Percentiles rank a stretch among this genome's conserved stretches.
phyloP scores from a whole-genome alignment of 2,113 vertebrate genomes.

The Ondatra zibethicus region DNA sequence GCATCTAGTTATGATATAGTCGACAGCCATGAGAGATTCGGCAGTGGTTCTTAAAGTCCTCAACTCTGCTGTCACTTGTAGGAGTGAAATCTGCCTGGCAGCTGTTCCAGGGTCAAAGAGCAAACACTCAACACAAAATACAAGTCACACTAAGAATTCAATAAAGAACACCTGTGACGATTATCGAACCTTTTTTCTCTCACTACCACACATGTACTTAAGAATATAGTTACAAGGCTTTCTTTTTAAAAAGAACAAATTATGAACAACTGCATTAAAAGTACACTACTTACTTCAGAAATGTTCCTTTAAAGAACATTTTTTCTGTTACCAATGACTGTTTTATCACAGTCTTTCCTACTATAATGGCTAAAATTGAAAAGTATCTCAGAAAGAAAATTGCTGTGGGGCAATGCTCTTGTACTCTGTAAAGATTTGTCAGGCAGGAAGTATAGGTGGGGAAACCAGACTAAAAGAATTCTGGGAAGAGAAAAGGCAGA shows the following conservation, averaged over 20 bases:
- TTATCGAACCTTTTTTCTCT: background rate
- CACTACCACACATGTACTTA: background rate
- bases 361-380: conserved; percentile 36
- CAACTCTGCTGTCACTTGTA: background rate
- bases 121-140: background rate
- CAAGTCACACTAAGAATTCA: background rate
- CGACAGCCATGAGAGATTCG: background rate
- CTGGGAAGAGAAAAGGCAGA: too few species aligned
- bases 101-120: background rate
- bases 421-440: too few species aligned
- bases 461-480: too few species aligned
- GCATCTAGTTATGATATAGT: background rate
- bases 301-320: background rate
- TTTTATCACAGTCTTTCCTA: conserved; percentile 21
- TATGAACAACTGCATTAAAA: background rate
- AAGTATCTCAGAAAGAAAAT: background rate
- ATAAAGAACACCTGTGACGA: background rate
- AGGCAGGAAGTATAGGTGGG: too few species aligned
- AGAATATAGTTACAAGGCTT: background rate
- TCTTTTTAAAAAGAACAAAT: background rate
- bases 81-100: background rate
- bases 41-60: background rate
- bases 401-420: background rate
- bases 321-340: background rate
- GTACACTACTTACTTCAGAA: background rate